Evolutionary conservation across 2,113 vertebrate genomes (phyloP).

Genomic region (Chlorodrepanis virens): DNA sequence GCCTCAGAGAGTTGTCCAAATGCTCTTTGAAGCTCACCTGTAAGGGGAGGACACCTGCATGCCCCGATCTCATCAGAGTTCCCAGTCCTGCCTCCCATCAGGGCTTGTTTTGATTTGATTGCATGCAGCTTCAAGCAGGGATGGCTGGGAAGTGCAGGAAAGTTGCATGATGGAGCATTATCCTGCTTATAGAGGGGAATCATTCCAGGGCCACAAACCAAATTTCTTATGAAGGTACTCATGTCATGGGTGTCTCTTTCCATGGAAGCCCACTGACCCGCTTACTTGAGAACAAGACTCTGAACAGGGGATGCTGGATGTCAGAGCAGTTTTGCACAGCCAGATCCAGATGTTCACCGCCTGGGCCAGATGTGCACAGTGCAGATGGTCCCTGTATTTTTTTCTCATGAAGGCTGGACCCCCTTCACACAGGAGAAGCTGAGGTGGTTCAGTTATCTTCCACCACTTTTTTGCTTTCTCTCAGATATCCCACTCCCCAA

Average conservation of each 20-base stretch:
- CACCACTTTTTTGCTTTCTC: neutral
- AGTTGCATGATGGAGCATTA: neutral
- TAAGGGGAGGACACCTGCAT: neutral
- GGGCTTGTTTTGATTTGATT: neutral
- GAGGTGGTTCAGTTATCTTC: neutral
- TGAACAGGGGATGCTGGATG: neutral
- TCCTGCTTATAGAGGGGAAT: neutral
- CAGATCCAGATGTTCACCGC: neutral
- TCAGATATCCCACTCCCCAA: rapidly evolving
- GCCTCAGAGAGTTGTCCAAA: neutral
- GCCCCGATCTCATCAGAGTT: neutral
- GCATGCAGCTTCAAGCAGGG: neutral
- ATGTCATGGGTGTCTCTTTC: neutral
- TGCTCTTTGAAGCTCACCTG: neutral
- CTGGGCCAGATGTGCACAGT: neutral
- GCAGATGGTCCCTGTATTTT: neutral
- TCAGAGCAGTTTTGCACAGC: neutral
- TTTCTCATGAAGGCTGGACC: neutral
- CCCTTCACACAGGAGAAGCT: neutral
- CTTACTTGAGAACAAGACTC: neutral
- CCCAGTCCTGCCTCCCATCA: neutral
- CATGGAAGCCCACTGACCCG: neutral
- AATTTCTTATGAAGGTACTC: neutral
- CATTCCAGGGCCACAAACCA: neutral
- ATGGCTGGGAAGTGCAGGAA: neutral